Conservation (phyloP, 2,797 vertebrate genomes). For the Pangasius macronema region DNA sequence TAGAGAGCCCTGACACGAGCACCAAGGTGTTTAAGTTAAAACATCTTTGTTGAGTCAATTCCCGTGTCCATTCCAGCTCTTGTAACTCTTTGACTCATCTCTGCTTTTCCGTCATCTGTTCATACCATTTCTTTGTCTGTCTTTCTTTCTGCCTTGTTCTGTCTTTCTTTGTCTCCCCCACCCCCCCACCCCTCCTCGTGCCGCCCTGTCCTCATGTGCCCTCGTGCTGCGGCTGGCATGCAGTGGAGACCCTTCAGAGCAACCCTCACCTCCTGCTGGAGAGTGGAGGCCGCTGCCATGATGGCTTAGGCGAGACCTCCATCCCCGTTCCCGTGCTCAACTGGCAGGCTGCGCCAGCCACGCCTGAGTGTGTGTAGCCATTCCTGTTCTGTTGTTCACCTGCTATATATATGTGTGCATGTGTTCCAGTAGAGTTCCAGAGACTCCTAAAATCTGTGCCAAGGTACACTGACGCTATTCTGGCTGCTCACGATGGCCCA, state of each 20-base stretch:
- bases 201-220: constrained; percentile 28
- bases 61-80: constrained; percentile 32
- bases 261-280: constrained; percentile 91
- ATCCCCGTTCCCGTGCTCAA: constrained; percentile 91
- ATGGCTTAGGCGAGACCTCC: constrained; percentile 89
- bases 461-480: neutral
- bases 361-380: constrained; percentile 85
- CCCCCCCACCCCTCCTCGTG: constrained; percentile 15
- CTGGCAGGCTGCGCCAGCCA: constrained; percentile 84
- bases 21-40: neutral
- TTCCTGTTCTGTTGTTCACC: constrained; percentile 46
- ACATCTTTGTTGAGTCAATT: constrained; percentile 7
- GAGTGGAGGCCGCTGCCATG: constrained; percentile 79
- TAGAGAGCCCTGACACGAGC: neutral
- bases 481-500: neutral
- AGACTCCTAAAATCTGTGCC: neutral
- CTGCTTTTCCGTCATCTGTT: constrained; percentile 35
- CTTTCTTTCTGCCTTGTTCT: constrained; percentile 42
- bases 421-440: neutral
- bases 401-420: constrained; percentile 35
- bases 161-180: constrained; percentile 33
- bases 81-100: constrained; percentile 28
- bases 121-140: constrained; percentile 66
- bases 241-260: constrained; percentile 94
- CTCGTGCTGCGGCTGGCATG: constrained; percentile 68